Conservation (phyloP, 2,797 vertebrate genomes). For the Sardinella longiceps region DNA sequence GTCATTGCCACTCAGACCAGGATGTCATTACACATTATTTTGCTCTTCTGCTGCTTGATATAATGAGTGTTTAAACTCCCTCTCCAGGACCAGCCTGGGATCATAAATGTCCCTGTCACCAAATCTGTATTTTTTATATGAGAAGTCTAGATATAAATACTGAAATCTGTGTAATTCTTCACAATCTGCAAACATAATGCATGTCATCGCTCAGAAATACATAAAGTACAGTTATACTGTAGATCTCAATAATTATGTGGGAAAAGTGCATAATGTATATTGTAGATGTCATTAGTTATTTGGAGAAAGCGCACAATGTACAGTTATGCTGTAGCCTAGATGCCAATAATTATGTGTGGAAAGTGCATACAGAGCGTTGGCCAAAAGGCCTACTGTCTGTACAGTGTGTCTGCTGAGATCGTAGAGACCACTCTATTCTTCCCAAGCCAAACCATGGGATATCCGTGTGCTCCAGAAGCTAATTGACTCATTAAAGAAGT, state of each 20-base stretch:
- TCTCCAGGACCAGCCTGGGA: too few relatives aligned
- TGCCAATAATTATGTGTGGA: background rate
- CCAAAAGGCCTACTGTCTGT: background rate
- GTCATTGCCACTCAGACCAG: too few relatives aligned
- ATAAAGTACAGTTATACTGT: background rate
- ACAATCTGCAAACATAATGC: background rate
- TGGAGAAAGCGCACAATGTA: too few relatives aligned
- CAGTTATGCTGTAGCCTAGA: too few relatives aligned
- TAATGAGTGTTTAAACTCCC: too few relatives aligned
- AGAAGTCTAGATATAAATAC: background rate
- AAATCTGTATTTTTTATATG: too few relatives aligned
- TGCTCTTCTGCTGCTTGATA: too few relatives aligned
- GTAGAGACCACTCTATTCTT: background rate
- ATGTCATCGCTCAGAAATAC: background rate
- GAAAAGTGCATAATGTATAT: background rate
- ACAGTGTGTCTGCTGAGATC: background rate
- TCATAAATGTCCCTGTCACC: too few relatives aligned
- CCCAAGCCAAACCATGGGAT: background rate
- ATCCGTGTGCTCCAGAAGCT: background rate
- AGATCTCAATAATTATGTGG: background rate
- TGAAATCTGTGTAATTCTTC: background rate
- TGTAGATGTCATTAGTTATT: too few relatives aligned
- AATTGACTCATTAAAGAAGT: slow-evolving; percentile 16
- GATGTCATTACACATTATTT: too few relatives aligned
- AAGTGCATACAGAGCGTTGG: background rate